Percentiles rank a stretch among this genome's conserved stretches.
These are phyloP conservation scores for Leucosticte australis DNA, from an alignment of 2,113 vertebrate species.

Conservation along the genomic window DNA sequence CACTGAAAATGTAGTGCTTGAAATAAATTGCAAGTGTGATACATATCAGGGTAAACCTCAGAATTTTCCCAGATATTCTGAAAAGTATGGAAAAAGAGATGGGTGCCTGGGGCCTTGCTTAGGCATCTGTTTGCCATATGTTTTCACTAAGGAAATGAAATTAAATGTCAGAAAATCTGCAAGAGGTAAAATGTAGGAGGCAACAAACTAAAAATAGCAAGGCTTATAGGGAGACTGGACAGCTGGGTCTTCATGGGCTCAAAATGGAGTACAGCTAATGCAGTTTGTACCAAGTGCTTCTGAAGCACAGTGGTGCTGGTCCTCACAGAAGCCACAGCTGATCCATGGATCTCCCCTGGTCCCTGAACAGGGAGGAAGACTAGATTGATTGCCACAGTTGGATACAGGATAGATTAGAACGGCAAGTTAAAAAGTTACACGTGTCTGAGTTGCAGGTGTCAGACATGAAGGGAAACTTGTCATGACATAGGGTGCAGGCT, in stretches of 20 bases:
- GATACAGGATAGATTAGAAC: background rate
- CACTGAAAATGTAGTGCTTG: background rate
- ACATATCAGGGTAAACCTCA: background rate
- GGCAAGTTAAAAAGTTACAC: background rate
- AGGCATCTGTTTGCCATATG: slow-evolving; percentile 57
- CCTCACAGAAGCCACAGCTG: background rate
- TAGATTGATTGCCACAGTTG: background rate
- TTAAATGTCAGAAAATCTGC: slow-evolving; percentile 53
- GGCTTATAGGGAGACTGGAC: background rate
- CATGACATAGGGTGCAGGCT: accelerated
- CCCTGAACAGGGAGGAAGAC: background rate
- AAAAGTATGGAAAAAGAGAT: slow-evolving; percentile 23
- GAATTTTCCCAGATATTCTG: slow-evolving; percentile 33
- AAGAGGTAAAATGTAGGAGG: slow-evolving; percentile 40
- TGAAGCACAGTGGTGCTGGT: background rate
- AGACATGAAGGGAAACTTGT: background rate
- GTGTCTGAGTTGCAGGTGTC: background rate
- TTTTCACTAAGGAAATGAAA: slow-evolving; percentile 33
- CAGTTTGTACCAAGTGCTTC: background rate
- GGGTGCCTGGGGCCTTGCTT: slow-evolving; percentile 8
- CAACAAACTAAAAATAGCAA: slow-evolving; percentile 10
- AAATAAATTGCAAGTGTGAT: background rate
- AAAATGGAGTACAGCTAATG: background rate
- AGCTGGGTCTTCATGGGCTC: background rate
- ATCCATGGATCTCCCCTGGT: background rate